These are phyloP conservation scores for Tuta absoluta DNA, from an alignment of 2,888 invertebrate genomes.

Conservation along the genomic window DNA sequence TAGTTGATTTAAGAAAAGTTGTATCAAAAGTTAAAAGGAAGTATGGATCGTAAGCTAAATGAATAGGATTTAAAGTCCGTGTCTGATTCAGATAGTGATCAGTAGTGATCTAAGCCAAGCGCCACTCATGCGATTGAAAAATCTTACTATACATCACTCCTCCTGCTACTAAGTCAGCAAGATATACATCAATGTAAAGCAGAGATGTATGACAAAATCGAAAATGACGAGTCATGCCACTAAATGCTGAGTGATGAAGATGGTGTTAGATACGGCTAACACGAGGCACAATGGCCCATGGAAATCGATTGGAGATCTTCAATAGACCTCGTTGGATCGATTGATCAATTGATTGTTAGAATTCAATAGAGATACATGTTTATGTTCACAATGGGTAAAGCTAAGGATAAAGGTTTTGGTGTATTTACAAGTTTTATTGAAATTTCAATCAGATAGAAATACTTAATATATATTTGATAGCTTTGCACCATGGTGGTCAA, in stretches of 20 bases:
- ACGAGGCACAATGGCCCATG: slow-evolving; percentile 58
- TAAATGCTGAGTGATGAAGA: slow-evolving; percentile 56
- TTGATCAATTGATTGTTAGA: slow-evolving; percentile 48
- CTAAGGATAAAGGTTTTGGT: neutral
- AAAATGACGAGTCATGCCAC: slow-evolving; percentile 58
- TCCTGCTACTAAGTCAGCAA: neutral
- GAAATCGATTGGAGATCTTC: slow-evolving; percentile 60
- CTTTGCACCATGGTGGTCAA: neutral
- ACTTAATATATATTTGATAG: neutral
- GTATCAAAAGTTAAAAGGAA: neutral
- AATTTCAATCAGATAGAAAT: neutral
- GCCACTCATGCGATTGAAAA: neutral
- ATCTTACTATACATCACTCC: neutral
- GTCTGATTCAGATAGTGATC: slow-evolving; percentile 14
- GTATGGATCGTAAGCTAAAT: neutral
- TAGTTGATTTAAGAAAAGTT: neutral
- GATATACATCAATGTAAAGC: neutral
- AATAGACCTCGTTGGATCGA: slow-evolving; percentile 49
- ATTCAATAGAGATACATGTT: slow-evolving; percentile 34
- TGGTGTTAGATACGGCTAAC: slow-evolving; percentile 60
- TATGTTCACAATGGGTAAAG: slow-evolving; percentile 24
- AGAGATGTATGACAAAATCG: neutral
- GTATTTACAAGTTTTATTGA: slow-evolving; percentile 13
- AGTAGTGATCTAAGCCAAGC: neutral
- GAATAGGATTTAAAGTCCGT: slow-evolving; percentile 25